Evolutionary conservation across 2,888 invertebrate species (phyloP), one percentile per base, ranked within the genome.

Genomic region (Julus scanicus): DNA sequence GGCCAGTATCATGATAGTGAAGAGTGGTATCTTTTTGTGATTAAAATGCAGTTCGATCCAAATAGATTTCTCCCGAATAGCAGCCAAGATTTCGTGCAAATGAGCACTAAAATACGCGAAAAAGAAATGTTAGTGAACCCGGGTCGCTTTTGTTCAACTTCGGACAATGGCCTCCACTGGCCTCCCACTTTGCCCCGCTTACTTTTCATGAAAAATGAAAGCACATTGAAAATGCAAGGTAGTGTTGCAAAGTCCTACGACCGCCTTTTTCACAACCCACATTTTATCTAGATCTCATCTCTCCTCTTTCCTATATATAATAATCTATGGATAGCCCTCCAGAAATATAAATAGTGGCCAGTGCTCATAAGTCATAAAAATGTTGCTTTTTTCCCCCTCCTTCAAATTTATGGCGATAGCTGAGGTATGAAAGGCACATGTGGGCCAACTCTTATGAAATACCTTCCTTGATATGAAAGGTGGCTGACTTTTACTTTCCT

Each of bases 311-410:
- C 80, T 80, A 37, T 80, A 80, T 80, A 80, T 3, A 71, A 8
- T 71, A 71, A 13, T 13, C 53, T 37, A 80, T 37, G 80, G 80
- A 80, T 80, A 80, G 29, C 15, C 80, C 80, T 80, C 37, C 80
- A 80, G 80, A 80, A 80, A 37, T 80, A 80, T 80, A 80, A 80
- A 80, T 80, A 80, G 80, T 80, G 71, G 80, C 80, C 80, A 80
- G 37, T 2, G 80, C 80, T 29, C 29, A 39, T 80, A 80, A 80
- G 13, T 80, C 80, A 80, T 80, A 80, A 80, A 80, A 80, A 80
- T 37, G 80, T n/a, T 71, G 71, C 71, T 71, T 71, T 80, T 44
- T 44, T 44, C 8, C 37, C 29, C 37, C 80, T 80, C 37, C 80
- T 29, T 80, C 13, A 80, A 37, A 80, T 80, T 80, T 80, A 80